Evolutionary conservation across 2,888 invertebrate species (phyloP), one percentile per base, ranked within the genome.

Genomic region (Argyresthia albistria): DNA sequence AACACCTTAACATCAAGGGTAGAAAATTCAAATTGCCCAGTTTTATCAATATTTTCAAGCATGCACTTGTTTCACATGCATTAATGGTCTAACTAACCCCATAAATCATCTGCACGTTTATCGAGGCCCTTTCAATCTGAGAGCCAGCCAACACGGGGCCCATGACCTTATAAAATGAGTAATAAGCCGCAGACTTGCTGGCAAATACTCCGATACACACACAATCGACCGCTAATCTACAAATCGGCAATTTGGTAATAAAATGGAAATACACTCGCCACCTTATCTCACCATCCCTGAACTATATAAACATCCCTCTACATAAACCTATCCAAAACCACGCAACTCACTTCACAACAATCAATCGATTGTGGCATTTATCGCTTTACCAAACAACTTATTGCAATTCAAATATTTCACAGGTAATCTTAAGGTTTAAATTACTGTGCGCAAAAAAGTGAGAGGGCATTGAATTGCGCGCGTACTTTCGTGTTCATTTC

Each of bases 211-310:
- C 64, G 84, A 84, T 83, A 79, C 69, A 65, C 16, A 62, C 64
- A 74, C 79, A 80, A 84, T 84, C 84, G 75, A 65, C 60, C 60
- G 65, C 60, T 72, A 70, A 87, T 87, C 87, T 76, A 65, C 35
- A 75, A 77, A 88, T 88, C 88, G 87, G 88, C 84, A 88, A 88
- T 88, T 88, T 86, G 83, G 87, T 86, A 88, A 88, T 88, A 88
- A 88, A 88, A 88, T 83, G 88, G 86, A 84, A 88, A 88, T 86
- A 83, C 81, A 73, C 70, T 80, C 78, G 66, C 67, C 58, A 62
- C 51, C 80, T 84, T 87, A 87, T 87, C 87, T 79, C 73, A 82
- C 46, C 35, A 46, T 53, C 71, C 70, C 71, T 66, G 66, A 12
- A 12, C 45, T 52, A 46, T 52, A 46, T 52, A 52, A 46, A 52